Evolutionary conservation across 1,140 invertebrate genomes (phyloP).

Genomic region (Drosophila punjabiensis): DNA sequence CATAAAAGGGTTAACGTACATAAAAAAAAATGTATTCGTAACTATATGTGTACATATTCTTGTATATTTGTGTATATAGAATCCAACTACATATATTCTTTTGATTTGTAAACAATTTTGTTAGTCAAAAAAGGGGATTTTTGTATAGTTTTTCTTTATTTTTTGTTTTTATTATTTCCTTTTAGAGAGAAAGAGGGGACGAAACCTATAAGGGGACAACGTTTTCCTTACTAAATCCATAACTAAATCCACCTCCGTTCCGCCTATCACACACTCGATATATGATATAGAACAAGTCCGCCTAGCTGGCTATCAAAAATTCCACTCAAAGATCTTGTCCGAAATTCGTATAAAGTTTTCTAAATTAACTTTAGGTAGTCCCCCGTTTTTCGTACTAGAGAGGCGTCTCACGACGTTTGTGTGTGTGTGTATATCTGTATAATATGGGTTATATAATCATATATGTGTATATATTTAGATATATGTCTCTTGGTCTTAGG

Average conservation of each 20-base stretch:
- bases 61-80: conserved; percentile 34
- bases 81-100: conserved; percentile 18
- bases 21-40: conserved; percentile 17
- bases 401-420: neutral
- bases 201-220: neutral
- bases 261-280: conserved; percentile 31
- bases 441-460: conserved; percentile 29
- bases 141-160: neutral
- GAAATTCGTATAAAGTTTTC: conserved; percentile 41
- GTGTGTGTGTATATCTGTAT: conserved; percentile 27
- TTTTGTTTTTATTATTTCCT: neutral
- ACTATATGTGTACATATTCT: conserved; percentile 9
- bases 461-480: conserved; percentile 23
- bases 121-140: conserved; percentile 4
- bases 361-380: conserved; percentile 20
- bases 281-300: conserved; percentile 22
- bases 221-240: neutral
- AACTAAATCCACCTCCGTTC: conserved; percentile 38
- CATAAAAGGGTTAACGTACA: conserved; percentile 29
- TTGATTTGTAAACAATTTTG: conserved; percentile 46
- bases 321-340: conserved; percentile 8
- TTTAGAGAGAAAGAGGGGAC: conserved; percentile 8
- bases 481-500: neutral
- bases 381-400: neutral
- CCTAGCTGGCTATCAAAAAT: conserved; percentile 9